Evolutionary conservation across 2,113 vertebrate species (phyloP).

Genomic region (Mungos mungo): DNA sequence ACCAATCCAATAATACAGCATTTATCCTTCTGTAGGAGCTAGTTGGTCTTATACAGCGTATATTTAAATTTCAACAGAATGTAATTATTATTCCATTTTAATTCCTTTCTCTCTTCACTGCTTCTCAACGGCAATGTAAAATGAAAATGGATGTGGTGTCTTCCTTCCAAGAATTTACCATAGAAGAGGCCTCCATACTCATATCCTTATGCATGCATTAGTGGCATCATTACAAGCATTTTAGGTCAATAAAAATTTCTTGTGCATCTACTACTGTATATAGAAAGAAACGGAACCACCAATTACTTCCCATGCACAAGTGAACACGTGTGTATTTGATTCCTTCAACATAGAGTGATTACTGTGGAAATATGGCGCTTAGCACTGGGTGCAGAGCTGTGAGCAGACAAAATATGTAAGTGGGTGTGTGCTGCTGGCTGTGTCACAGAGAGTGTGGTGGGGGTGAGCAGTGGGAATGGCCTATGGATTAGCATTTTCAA

Average conservation of each 20-base stretch:
- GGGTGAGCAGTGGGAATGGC: not conserved
- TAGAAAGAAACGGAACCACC: not conserved
- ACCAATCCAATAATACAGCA: rapidly evolving
- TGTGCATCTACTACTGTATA: not conserved
- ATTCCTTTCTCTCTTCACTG: not conserved
- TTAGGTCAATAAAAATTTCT: not conserved
- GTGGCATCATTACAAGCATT: not conserved
- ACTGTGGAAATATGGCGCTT: not conserved
- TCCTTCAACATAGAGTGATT: not conserved
- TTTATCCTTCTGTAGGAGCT: not conserved
- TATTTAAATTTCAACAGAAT: not conserved
- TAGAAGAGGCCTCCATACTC: not conserved
- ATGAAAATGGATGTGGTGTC: not conserved
- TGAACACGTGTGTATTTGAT: not conserved
- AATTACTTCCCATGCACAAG: not conserved
- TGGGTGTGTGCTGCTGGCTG: not conserved
- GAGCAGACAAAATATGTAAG: not conserved
- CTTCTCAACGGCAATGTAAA: not conserved
- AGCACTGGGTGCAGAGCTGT: not conserved
- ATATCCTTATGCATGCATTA: not conserved
- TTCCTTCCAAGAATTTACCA: not conserved
- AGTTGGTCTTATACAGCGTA: not conserved
- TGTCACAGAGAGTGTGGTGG: too few species aligned
- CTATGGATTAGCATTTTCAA: not conserved
- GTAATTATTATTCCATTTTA: not conserved